Evolutionary conservation across 2,797 vertebrate species (phyloP).

Genomic region (Antennarius maculatus): DNA sequence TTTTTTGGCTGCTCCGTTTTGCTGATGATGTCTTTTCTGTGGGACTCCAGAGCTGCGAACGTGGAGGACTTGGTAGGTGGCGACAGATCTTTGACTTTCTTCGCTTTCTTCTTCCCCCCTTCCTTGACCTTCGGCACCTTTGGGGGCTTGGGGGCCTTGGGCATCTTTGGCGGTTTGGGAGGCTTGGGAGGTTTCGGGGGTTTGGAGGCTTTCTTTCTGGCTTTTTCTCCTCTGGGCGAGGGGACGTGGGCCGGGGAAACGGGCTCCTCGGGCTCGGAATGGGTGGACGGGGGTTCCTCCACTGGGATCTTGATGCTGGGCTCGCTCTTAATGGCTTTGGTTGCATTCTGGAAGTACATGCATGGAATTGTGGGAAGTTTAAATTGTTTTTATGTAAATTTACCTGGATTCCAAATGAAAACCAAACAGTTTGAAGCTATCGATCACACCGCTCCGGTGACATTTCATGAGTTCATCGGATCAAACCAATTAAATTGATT

Average conservation of each 20-base stretch:
- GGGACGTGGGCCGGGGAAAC: constrained; percentile 85
- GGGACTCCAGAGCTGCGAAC: constrained; percentile 92
- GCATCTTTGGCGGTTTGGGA: constrained; percentile 80
- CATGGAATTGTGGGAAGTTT: neutral
- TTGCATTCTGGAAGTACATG: constrained; percentile 66
- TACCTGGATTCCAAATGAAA: too few species aligned
- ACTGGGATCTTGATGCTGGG: constrained; percentile 79
- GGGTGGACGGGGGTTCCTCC: constrained; percentile 84
- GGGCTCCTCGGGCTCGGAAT: constrained; percentile 85
- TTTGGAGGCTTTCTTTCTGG: constrained; percentile 85
- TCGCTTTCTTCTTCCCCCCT: constrained; percentile 93
- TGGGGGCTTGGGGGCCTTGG: constrained; percentile 81
- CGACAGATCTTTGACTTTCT: constrained; percentile 86
- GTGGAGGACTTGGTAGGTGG: constrained; percentile 88
- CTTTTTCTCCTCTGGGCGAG: constrained; percentile 86
- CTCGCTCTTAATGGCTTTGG: constrained; percentile 91
- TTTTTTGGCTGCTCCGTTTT: constrained; percentile 98
- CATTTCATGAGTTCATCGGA: too few species aligned
- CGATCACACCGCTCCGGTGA: too few species aligned
- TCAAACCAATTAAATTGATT: too few species aligned
- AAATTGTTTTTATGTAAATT: too few species aligned
- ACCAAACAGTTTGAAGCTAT: too few species aligned
- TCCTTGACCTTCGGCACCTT: constrained; percentile 90
- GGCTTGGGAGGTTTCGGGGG: constrained; percentile 69
- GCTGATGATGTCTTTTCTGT: constrained; percentile 93